These are phyloP conservation scores for Ciona savignyi DNA, from an alignment of 23 tunicate genomes.

Conservation along the genomic window DNA sequence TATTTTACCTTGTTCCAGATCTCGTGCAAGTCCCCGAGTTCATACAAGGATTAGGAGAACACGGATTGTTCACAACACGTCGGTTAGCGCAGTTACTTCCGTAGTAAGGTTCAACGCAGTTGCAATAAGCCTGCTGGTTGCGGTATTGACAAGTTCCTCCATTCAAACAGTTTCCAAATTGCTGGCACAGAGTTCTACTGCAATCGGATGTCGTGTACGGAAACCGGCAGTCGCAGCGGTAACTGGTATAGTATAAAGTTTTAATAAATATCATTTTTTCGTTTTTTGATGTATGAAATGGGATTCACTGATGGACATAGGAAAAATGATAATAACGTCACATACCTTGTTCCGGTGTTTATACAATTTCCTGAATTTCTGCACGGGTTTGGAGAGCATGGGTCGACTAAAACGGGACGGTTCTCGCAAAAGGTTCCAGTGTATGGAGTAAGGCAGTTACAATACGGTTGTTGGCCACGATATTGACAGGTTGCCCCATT, in stretches of 20 bases:
- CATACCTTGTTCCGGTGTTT: not conserved
- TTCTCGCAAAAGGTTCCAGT: not conserved
- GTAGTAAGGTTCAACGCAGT: not conserved
- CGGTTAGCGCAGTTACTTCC: not conserved
- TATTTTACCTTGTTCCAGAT: not conserved
- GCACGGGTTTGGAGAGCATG: not conserved
- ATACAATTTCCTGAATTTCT: not conserved
- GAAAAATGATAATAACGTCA: no score
- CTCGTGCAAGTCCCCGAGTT: not conserved
- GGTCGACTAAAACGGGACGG: not conserved
- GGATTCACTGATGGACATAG: no score
- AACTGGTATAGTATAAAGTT: no score
- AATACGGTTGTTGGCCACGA: not conserved
- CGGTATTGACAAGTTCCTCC: not conserved
- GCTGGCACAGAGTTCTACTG: not conserved
- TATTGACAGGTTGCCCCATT: not conserved
- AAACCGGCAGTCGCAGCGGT: not conserved
- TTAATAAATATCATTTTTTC: no score
- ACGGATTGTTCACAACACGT: not conserved
- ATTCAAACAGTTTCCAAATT: not conserved
- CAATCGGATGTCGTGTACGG: not conserved
- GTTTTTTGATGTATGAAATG: not conserved
- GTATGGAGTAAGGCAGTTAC: not conserved
- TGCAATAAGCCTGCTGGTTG: not conserved
- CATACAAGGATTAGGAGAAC: not conserved